Percentiles rank a stretch among this genome's conserved stretches.
Conservation (phyloP, 92 coral and sea anemone genomes). For the Zoanthus sansibaricus region DNA sequence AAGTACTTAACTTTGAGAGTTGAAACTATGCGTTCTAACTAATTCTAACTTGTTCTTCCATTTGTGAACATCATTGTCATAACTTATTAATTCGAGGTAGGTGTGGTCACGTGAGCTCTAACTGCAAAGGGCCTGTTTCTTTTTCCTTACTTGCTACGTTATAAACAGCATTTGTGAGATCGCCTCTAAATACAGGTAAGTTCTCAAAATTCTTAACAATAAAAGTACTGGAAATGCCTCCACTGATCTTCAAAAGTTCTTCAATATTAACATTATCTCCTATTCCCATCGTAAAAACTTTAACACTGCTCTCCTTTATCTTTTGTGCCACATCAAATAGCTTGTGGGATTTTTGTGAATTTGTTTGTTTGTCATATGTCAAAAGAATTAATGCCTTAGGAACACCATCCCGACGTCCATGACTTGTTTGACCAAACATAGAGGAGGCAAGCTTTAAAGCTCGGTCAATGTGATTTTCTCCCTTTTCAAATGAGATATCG, state of each 20-base stretch:
- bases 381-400: constrained; percentile 26
- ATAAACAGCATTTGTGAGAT: constrained; percentile 22
- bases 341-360: neutral
- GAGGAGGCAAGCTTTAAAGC: constrained; percentile 19
- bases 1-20: too few relatives aligned
- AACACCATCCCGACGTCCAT: constrained; percentile 28
- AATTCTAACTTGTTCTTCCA: too few relatives aligned
- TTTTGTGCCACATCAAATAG: neutral
- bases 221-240: constrained; percentile 1
- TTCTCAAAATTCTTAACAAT: constrained; percentile 8
- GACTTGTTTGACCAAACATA: neutral
- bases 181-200: constrained; percentile 7
- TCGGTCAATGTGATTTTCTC: constrained; percentile 37
- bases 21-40: too few relatives aligned
- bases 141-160: constrained; percentile 28
- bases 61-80: too few relatives aligned
- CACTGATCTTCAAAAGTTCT: constrained; percentile 22
- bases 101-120: too few relatives aligned
- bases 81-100: too few relatives aligned
- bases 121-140: neutral
- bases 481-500: constrained; percentile 21
- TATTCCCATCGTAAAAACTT: constrained; percentile 4
- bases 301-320: constrained; percentile 11
- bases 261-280: constrained; percentile 13
- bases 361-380: constrained; percentile 27